These are phyloP conservation scores for Cephus nigrinus DNA, from an alignment of 2,888 invertebrate species.

Conservation along the genomic window DNA sequence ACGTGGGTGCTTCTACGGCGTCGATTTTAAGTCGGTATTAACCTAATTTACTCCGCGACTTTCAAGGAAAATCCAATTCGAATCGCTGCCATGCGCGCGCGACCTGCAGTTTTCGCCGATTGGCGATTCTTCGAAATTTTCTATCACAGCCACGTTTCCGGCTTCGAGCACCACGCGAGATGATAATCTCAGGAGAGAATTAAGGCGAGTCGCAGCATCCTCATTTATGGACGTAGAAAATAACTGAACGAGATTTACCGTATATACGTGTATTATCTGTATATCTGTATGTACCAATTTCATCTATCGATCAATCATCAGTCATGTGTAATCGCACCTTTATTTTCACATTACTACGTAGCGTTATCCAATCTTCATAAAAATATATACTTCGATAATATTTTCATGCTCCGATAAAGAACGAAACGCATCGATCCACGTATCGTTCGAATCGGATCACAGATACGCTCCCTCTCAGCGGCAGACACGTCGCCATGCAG, in stretches of 20 bases:
- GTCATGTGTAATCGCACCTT: background rate
- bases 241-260: background rate
- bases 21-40: slow-evolving; percentile 29
- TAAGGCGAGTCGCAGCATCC: background rate
- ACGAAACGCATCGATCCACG: background rate
- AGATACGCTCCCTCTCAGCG: too few relatives aligned
- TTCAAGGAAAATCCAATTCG: background rate
- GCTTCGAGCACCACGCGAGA: background rate
- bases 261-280: background rate
- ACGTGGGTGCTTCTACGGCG: background rate
- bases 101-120: background rate
- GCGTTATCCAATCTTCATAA: background rate
- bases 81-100: background rate
- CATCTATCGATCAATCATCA: background rate
- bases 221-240: background rate
- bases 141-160: background rate
- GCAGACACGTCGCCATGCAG: too few relatives aligned
- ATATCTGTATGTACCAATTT: too few relatives aligned
- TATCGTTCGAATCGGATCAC: too few relatives aligned
- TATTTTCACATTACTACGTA: background rate
- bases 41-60: slow-evolving; percentile 24
- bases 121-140: background rate
- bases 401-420: background rate
- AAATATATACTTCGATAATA: background rate
- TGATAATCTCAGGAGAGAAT: background rate